Conservation (phyloP, 2,888 invertebrate genomes). For the Volucella zonaria region DNA sequence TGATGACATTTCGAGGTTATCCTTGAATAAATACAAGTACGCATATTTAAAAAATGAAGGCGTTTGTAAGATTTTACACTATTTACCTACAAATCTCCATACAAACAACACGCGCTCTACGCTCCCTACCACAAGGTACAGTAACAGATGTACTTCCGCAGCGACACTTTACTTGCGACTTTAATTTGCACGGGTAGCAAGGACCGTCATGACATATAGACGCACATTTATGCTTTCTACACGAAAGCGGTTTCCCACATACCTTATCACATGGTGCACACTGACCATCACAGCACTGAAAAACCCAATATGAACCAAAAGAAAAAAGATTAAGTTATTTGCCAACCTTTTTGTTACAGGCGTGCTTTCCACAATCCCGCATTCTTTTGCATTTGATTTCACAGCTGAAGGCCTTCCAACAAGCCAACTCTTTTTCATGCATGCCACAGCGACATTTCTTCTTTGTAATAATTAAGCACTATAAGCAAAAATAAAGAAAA, state of each 20-base stretch:
- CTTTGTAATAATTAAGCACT: conserved; percentile 86
- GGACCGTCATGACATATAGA: conserved; percentile 90
- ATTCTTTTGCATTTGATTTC: conserved; percentile 93
- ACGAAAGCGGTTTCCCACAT: conserved; percentile 92
- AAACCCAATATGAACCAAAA: conserved; percentile 1
- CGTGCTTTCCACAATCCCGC: conserved; percentile 92
- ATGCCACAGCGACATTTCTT: conserved; percentile 92
- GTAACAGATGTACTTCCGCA: conserved; percentile 91
- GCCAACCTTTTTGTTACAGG: conserved; percentile 91
- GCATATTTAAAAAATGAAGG: not conserved
- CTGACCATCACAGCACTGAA: conserved; percentile 91
- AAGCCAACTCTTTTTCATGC: conserved; percentile 91
- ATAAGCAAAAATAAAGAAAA: conserved; percentile 43
- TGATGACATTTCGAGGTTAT: conserved; percentile 94
- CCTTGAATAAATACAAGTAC: conserved; percentile 77
- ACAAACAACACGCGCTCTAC: conserved; percentile 90
- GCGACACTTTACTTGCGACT: conserved; percentile 86
- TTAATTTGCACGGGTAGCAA: conserved; percentile 89
- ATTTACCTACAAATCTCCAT: conserved; percentile 86
- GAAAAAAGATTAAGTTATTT: not conserved
- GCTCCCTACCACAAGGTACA: conserved; percentile 94
- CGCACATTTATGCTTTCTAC: conserved; percentile 93
- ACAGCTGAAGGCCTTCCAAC: conserved; percentile 93
- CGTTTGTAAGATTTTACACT: conserved; percentile 74
- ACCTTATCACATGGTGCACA: conserved; percentile 93